These are phyloP conservation scores for Pandemis heparana DNA, from an alignment of 2,888 invertebrate species.

Conservation along the genomic window DNA sequence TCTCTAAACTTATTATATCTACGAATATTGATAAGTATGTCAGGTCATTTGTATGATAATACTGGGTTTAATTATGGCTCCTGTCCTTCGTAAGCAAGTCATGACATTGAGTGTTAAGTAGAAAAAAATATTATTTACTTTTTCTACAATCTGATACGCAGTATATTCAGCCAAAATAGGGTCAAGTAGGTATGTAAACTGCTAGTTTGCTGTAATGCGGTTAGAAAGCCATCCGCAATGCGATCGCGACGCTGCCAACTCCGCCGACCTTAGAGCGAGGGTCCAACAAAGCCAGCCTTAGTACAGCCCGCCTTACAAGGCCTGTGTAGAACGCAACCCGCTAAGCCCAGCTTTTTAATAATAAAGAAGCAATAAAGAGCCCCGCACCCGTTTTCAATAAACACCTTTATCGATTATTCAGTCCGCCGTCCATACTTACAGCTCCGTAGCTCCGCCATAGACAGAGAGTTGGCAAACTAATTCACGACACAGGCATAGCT, in stretches of 20 bases:
- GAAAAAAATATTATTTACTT: too few relatives aligned
- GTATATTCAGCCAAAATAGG: background rate
- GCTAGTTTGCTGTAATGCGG: conserved; percentile 35
- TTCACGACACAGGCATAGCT: conserved; percentile 86
- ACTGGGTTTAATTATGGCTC: too few relatives aligned
- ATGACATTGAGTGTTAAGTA: too few relatives aligned
- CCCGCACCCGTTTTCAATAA: conserved; percentile 85
- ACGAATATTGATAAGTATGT: too few relatives aligned
- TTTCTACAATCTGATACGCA: too few relatives aligned
- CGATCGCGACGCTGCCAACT: conserved; percentile 38
- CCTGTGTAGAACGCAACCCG: conserved; percentile 41
- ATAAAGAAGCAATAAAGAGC: conserved; percentile 84
- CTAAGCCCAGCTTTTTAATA: conserved; percentile 71
- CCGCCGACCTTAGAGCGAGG: conserved; percentile 28
- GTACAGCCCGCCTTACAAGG: background rate
- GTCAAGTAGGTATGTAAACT: background rate
- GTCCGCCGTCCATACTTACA: conserved; percentile 84
- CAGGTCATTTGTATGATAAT: too few relatives aligned
- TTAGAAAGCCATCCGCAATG: conserved; percentile 30
- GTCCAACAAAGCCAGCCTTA: conserved; percentile 6
- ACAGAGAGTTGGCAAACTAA: conserved; percentile 86
- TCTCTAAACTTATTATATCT: too few relatives aligned
- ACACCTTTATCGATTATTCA: conserved; percentile 86
- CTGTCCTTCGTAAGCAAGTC: too few relatives aligned
- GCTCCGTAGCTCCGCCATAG: conserved; percentile 82